A percentile compares a stretch with the other conserved stretches of the same genome.
phyloP scores from a whole-genome alignment of 64 coral and sea anemone genomes.

The Porites australiensis region DNA sequence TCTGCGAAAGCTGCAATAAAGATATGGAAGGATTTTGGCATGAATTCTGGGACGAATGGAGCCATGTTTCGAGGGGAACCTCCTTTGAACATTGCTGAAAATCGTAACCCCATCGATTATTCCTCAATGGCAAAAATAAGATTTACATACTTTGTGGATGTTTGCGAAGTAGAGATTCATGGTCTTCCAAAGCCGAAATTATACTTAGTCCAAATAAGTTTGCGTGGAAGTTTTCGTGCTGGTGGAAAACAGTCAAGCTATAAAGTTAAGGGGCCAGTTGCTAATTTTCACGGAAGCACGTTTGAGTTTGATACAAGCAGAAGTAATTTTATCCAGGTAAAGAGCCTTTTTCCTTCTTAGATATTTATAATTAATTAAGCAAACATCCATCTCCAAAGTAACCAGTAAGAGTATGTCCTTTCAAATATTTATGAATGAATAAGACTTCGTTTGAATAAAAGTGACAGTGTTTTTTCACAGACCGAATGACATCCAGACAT shows the following conservation, averaged over 20 bases:
- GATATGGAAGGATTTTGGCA: constrained; percentile 55
- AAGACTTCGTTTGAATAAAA: no score
- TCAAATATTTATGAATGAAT: no score
- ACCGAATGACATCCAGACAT: no score
- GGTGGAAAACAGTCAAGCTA: background rate
- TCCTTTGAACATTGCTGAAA: background rate
- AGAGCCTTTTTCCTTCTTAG: no score
- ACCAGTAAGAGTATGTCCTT: background rate
- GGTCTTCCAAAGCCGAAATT: constrained; percentile 9
- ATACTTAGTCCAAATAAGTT: background rate
- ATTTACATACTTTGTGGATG: background rate
- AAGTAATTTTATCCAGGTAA: background rate
- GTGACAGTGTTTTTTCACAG: no score
- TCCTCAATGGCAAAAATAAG: background rate
- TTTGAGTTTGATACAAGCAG: background rate
- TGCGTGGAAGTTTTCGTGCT: no score
- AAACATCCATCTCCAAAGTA: no score
- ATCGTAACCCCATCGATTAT: background rate
- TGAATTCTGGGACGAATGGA: constrained; percentile 44
- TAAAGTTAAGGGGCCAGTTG: background rate
- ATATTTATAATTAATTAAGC: background rate
- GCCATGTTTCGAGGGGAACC: constrained; percentile 83
- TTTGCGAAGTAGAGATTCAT: background rate
- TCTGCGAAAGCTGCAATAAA: constrained; percentile 46
- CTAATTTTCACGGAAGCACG: background rate